Evolutionary conservation across 2,113 vertebrate species (phyloP).

Genomic region (Tragelaphus strepsiceros): DNA sequence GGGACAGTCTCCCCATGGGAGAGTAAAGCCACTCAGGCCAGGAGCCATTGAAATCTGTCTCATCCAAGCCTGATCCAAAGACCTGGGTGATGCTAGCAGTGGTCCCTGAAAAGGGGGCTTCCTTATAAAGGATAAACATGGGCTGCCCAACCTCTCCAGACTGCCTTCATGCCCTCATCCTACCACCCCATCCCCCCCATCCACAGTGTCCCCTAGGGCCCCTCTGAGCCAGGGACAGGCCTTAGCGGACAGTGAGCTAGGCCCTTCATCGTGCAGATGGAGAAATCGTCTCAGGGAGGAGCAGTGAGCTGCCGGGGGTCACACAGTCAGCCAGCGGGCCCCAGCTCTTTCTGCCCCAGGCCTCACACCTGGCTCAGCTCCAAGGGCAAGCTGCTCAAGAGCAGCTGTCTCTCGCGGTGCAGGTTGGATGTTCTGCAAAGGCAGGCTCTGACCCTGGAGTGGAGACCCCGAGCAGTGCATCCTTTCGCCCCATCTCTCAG

Average conservation of each 20-base stretch:
- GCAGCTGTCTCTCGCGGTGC: fast-evolving
- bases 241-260: not conserved
- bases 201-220: not conserved
- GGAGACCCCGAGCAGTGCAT: not conserved
- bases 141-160: too few species aligned
- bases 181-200: not conserved
- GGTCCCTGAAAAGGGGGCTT: not conserved
- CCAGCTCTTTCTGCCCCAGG: not conserved
- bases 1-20: not conserved
- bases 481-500: too few species aligned
- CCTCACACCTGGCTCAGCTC: not conserved
- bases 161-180: not conserved
- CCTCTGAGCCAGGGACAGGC: not conserved
- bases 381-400: not conserved
- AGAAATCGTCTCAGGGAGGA: not conserved
- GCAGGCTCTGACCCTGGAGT: not conserved
- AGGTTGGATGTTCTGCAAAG: not conserved
- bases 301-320: not conserved
- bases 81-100: not conserved
- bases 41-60: slow-evolving; percentile 52
- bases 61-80: not conserved
- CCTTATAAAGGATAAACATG: not conserved
- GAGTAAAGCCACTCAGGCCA: slow-evolving; percentile 7
- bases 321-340: not conserved
- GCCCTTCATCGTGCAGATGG: not conserved